phyloP scores from a whole-genome alignment of 2,113 vertebrate species.

The Rhombomys opimus region DNA sequence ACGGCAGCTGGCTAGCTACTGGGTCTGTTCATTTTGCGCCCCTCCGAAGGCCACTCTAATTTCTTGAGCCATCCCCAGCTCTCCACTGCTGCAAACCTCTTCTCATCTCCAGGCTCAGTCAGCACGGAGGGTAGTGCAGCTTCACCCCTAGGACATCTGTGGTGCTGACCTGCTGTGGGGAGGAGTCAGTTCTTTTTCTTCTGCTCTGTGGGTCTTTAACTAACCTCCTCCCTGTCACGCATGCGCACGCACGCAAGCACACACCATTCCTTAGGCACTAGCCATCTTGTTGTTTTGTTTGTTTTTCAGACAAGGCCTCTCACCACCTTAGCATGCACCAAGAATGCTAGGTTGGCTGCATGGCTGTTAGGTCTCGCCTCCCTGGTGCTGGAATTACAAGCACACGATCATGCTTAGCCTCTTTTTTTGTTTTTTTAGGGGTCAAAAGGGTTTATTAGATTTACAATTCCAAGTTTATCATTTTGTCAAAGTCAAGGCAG shows the following conservation, averaged over 20 bases:
- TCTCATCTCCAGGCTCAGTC: accelerated
- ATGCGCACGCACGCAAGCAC: not conserved
- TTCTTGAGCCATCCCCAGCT: accelerated
- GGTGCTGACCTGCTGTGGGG: accelerated
- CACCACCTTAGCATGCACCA: not conserved
- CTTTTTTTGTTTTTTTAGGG: no score
- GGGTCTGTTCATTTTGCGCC: accelerated
- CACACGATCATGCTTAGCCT: not conserved
- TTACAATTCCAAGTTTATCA: no score
- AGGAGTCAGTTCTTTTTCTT: not conserved
- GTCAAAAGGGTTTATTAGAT: no score
- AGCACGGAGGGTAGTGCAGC: accelerated
- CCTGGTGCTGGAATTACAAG: not conserved
- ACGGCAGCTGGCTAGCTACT: accelerated
- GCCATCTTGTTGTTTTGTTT: not conserved
- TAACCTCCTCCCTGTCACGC: no score
- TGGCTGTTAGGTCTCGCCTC: not conserved
- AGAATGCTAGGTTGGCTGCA: not conserved
- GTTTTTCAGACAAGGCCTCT: not conserved
- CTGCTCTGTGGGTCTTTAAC: not conserved
- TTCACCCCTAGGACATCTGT: accelerated
- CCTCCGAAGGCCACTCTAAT: accelerated
- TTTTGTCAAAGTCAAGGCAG: no score
- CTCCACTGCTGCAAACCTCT: no score
- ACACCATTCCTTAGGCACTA: not conserved